phyloP scores from a whole-genome alignment of 2,888 invertebrate species.

The Eulithis prunata region DNA sequence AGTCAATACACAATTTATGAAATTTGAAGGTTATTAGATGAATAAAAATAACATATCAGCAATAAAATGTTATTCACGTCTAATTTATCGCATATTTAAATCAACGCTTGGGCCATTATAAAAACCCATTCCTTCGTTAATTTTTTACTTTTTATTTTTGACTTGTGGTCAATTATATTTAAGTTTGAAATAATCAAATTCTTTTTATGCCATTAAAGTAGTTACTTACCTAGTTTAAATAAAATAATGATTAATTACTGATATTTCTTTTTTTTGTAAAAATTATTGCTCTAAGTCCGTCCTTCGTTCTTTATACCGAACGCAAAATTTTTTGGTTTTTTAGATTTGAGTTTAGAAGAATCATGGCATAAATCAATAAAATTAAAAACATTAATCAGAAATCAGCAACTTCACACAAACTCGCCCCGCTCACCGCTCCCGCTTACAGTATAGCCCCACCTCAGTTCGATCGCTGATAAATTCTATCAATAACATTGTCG shows the following conservation, averaged over 20 bases:
- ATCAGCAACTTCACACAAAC: neutral
- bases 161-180: constrained; percentile 23
- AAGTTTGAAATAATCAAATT: constrained; percentile 29
- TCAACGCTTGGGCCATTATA: constrained; percentile 29
- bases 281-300: too few relatives aligned
- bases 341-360: too few relatives aligned
- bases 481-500: constrained; percentile 80
- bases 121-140: constrained; percentile 21
- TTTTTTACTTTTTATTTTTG: constrained; percentile 21
- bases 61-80: constrained; percentile 29
- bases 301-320: too few relatives aligned
- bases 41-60: constrained; percentile 32
- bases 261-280: too few relatives aligned
- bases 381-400: too few relatives aligned
- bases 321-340: too few relatives aligned
- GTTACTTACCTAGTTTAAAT: neutral
- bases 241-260: neutral
- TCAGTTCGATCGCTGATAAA: constrained; percentile 77
- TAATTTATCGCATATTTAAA: constrained; percentile 36
- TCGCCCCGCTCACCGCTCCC: constrained; percentile 38
- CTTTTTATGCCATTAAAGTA: constrained; percentile 4
- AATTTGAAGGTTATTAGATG: constrained; percentile 28
- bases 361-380: too few relatives aligned
- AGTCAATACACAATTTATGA: constrained; percentile 19
- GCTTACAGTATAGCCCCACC: constrained; percentile 39